A percentile compares a stretch with the other conserved stretches of the same genome.
These are phyloP conservation scores for Hyppa rectilinea DNA, from an alignment of 2,888 invertebrate species.

Conservation along the genomic window DNA sequence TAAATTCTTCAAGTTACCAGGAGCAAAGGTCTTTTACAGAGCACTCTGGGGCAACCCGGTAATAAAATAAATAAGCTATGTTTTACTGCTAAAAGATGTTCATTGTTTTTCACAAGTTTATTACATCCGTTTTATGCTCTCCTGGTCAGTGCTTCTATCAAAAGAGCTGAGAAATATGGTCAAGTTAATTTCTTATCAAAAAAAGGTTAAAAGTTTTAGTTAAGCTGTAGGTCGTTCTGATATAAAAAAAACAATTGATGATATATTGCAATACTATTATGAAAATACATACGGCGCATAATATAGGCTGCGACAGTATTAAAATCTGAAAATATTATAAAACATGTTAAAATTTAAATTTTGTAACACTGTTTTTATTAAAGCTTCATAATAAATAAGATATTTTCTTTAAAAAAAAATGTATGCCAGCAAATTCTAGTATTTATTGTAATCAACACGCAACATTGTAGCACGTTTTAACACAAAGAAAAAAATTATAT, in stretches of 20 bases:
- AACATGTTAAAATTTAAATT: too few species aligned
- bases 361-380: too few species aligned
- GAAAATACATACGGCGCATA: not conserved
- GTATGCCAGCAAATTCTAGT: too few species aligned
- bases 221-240: not conserved
- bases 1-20: not conserved
- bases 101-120: slow-evolving; percentile 33
- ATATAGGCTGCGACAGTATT: not conserved
- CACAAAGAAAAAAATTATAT: too few species aligned
- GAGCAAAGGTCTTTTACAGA: slow-evolving; percentile 12
- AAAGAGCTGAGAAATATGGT: slow-evolving; percentile 18
- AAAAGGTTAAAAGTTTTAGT: not conserved
- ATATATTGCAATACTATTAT: not conserved
- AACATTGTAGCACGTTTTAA: too few species aligned
- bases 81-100: not conserved
- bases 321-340: not conserved
- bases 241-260: not conserved
- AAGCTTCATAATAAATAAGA: too few species aligned
- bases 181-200: not conserved
- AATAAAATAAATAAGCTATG: slow-evolving; percentile 24
- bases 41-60: slow-evolving; percentile 1
- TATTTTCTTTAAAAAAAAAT: too few species aligned
- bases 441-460: too few species aligned
- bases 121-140: slow-evolving; percentile 24
- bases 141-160: slow-evolving; percentile 11